Evolutionary conservation across 2,113 vertebrate species (phyloP), one percentile per base, ranked within the genome.

Genomic region (Hemiprocne comata): DNA sequence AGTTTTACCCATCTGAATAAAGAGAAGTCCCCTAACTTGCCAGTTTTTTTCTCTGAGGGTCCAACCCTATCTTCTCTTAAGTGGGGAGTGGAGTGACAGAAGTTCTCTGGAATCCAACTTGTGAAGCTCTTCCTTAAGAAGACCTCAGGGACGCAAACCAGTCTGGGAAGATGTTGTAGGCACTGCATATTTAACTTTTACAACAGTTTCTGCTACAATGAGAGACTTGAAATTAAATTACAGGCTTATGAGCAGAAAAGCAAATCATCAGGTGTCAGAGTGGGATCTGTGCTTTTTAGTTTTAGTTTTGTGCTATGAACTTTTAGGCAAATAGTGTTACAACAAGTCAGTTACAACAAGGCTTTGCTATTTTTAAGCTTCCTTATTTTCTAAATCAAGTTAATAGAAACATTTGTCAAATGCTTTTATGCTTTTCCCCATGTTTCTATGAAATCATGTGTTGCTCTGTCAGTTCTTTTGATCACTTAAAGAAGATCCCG

Each of bases 161-260:
- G 24, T 21, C 26, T 74, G 40, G 75, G 55, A 88, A 50, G 64
- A 62, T 34, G 76, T 79, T 44, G 18, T 66, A 55, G 34, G 34
- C 36, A n/a, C 18, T 64, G 48, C 5, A 3, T 55, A 34, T 73
- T 77, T 77, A 61, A 67, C 26, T 84, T 74, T 67, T 77, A 38
- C 65, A 46, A 46, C 14, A 4, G 40, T 71, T 93, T 64, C 65
- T 94, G 34, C 1, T 17, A 23, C 57, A 78, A 16, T 53, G n/a
- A 88, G 95, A 78, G 67, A 40, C 36, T n/a, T 85, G 33, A 67
- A 87, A 73, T 73, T 17, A 76, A 93, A 67, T 80, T 74, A 25
- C 13, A n/a, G 42, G n/a, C 20, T 76, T 70, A 44, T 13, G 29
- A 70, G 66, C 7, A 62, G 77, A 85, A 94, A 73, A 64, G 17